These are phyloP conservation scores for Holothuria scabra DNA, from an alignment of 53 echinoderm and acorn worm species.

Conservation along the genomic window DNA sequence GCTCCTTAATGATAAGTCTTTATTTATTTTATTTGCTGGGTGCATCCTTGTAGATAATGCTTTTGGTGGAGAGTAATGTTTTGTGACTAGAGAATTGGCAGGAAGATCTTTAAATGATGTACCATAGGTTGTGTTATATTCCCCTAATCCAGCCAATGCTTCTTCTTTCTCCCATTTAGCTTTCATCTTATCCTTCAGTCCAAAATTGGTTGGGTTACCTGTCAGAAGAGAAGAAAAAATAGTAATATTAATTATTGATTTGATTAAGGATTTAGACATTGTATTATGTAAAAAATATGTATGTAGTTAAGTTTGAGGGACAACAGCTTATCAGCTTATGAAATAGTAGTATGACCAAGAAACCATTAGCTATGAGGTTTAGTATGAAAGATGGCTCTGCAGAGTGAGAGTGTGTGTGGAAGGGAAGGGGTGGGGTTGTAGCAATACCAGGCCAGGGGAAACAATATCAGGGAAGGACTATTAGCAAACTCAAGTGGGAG, in stretches of 20 bases:
- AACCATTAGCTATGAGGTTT: too few species aligned
- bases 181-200: slow-evolving; percentile 60
- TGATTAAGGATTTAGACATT: background rate
- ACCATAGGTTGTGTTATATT: slow-evolving; percentile 86
- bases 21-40: slow-evolving; percentile 84
- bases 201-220: slow-evolving; percentile 90
- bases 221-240: slow-evolving; percentile 22
- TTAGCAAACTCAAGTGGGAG: too few species aligned
- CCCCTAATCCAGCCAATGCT: slow-evolving; percentile 58
- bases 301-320: too few species aligned
- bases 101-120: slow-evolving; percentile 68
- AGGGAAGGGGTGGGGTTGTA: too few species aligned
- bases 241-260: background rate
- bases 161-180: slow-evolving; percentile 74
- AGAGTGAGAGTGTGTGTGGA: too few species aligned
- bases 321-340: too few species aligned
- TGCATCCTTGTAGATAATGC: slow-evolving; percentile 83
- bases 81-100: slow-evolving; percentile 63
- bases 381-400: too few species aligned
- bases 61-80: slow-evolving; percentile 80
- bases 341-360: too few species aligned
- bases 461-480: too few species aligned
- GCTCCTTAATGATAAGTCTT: slow-evolving; percentile 76
- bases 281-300: background rate
- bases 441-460: too few species aligned